Conservation (phyloP, 2,797 vertebrate species). For the Enteromius fasciolatus region DNA sequence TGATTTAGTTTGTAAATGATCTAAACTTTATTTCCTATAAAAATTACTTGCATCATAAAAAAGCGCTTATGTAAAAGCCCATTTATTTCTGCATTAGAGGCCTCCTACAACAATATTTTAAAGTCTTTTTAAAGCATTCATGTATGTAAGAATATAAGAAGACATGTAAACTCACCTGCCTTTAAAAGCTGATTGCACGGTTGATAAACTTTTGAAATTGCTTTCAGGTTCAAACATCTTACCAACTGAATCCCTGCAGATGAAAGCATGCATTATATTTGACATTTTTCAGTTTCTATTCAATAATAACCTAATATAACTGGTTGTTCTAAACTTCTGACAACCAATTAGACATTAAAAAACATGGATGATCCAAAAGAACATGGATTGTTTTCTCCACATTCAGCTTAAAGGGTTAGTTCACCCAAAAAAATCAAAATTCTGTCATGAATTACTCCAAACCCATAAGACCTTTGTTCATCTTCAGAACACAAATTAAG, state of each 20-base stretch:
- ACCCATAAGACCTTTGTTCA: too few relatives aligned
- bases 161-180: background rate
- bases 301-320: background rate
- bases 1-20: background rate
- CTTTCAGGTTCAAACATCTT: background rate
- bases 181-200: slow-evolving; percentile 2
- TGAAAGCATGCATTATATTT: background rate
- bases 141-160: too few relatives aligned
- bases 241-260: background rate
- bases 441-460: too few relatives aligned
- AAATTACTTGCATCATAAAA: too few relatives aligned
- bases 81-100: too few relatives aligned
- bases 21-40: too few relatives aligned
- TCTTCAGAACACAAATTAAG: too few relatives aligned
- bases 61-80: background rate
- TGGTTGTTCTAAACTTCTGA: background rate
- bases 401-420: too few relatives aligned
- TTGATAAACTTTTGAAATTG: background rate
- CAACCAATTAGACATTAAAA: background rate
- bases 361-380: background rate
- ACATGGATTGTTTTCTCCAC: too few relatives aligned
- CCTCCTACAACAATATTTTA: too few relatives aligned
- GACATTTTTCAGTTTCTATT: background rate
- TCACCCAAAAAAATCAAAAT: too few relatives aligned
- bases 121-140: background rate